Percentiles rank a stretch among this genome's conserved stretches.
Evolutionary conservation across 2,113 vertebrate species (phyloP).

Genomic region (Psilopsiagon aymara): DNA sequence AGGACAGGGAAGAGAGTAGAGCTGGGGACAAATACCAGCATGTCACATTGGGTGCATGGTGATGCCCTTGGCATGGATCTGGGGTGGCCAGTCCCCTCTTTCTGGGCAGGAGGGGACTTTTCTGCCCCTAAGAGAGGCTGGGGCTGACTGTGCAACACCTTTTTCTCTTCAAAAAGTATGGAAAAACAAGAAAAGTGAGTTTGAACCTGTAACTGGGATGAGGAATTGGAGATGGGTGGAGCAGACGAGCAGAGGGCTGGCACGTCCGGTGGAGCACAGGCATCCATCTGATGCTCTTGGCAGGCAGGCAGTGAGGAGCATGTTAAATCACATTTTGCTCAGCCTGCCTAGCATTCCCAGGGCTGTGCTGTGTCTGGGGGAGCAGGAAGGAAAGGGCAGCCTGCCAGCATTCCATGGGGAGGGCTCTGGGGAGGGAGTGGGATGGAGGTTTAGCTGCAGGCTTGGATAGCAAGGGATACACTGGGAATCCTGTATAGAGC

Average conservation of each 20-base stretch:
- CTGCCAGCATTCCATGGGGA: background rate
- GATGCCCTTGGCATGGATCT: background rate
- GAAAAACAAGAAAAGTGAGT: background rate
- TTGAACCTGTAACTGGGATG: background rate
- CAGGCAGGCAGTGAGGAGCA: background rate
- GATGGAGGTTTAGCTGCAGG: background rate
- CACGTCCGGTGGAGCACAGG: background rate
- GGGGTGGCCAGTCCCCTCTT: background rate
- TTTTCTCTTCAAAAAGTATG: background rate
- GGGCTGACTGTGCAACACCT: fast-evolving
- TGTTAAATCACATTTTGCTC: background rate
- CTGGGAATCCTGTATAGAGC: background rate
- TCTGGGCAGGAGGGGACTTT: background rate
- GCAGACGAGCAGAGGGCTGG: background rate
- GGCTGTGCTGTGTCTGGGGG: fast-evolving
- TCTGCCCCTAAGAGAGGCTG: background rate
- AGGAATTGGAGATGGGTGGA: background rate
- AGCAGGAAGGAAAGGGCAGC: background rate
- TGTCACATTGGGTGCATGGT: fast-evolving
- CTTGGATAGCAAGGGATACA: background rate
- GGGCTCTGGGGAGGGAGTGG: background rate
- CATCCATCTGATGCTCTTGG: background rate
- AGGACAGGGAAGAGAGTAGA: background rate
- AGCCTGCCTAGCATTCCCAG: background rate
- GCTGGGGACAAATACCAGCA: background rate